Conservation (phyloP, 1,140 invertebrate species). For the Drosophila mayri region DNA sequence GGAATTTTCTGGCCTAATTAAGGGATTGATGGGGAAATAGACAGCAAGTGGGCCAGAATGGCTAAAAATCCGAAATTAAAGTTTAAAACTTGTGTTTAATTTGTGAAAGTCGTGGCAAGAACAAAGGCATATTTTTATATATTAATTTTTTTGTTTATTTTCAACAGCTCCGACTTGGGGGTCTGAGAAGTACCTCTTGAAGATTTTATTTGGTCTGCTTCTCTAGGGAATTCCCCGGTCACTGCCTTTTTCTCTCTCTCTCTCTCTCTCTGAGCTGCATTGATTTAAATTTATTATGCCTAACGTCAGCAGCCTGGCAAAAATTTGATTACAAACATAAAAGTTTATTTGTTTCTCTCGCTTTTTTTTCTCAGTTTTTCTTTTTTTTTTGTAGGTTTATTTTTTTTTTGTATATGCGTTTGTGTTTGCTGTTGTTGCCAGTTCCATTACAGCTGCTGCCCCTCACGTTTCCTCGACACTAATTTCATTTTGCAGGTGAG, state of each 20-base stretch:
- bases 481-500: slow-evolving; percentile 69
- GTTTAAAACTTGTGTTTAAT: not conserved
- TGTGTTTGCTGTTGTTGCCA: slow-evolving; percentile 37
- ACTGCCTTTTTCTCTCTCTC: not conserved
- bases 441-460: slow-evolving; percentile 30
- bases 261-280: slow-evolving; percentile 35
- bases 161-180: not conserved
- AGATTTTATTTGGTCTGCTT: slow-evolving; percentile 6
- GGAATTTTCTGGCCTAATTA: not conserved
- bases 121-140: not conserved
- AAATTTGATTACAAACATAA: slow-evolving; percentile 80
- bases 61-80: not conserved
- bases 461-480: slow-evolving; percentile 54
- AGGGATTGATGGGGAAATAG: not conserved
- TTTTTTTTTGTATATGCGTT: slow-evolving; percentile 32
- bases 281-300: slow-evolving; percentile 79
- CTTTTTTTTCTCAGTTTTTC: slow-evolving; percentile 8
- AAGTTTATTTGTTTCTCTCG: slow-evolving; percentile 73
- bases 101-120: not conserved
- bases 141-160: not conserved
- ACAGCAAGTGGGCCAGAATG: not conserved
- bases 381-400: slow-evolving; percentile 5
- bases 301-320: slow-evolving; percentile 58
- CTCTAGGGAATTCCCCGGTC: not conserved
- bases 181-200: not conserved